These are phyloP conservation scores for Cataglyphis livida DNA, from an alignment of 2,888 invertebrate genomes.

Conservation along the genomic window DNA sequence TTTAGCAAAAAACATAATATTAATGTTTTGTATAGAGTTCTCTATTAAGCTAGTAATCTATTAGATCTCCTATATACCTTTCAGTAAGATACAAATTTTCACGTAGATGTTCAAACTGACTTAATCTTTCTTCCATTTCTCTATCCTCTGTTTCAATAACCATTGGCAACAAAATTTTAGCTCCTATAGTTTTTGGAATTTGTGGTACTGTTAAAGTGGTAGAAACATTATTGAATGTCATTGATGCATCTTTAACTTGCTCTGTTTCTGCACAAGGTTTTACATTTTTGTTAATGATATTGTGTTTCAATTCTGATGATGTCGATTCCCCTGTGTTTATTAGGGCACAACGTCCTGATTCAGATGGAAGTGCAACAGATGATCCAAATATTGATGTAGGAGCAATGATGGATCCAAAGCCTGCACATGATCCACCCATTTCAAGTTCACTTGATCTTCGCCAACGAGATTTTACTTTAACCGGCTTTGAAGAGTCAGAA, in stretches of 20 bases:
- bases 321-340: slow-evolving; percentile 56
- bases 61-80: slow-evolving; percentile 86
- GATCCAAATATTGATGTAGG: slow-evolving; percentile 83
- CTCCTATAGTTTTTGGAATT: slow-evolving; percentile 77
- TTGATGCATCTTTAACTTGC: slow-evolving; percentile 52
- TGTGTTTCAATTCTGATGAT: slow-evolving; percentile 56
- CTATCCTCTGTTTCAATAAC: slow-evolving; percentile 86
- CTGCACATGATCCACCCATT: slow-evolving; percentile 85
- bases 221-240: slow-evolving; percentile 35
- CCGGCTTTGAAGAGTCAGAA: slow-evolving; percentile 88
- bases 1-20: slow-evolving; percentile 10
- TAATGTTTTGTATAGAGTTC: neutral
- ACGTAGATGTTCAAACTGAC: slow-evolving; percentile 92
- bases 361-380: slow-evolving; percentile 81
- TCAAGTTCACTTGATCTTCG: slow-evolving; percentile 91
- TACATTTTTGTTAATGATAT: slow-evolving; percentile 37
- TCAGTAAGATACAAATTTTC: slow-evolving; percentile 96
- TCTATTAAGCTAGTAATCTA: no score
- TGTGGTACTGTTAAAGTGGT: slow-evolving; percentile 47
- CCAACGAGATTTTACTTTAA: slow-evolving; percentile 93
- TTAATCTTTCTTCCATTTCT: slow-evolving; percentile 88
- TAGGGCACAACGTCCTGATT: slow-evolving; percentile 49
- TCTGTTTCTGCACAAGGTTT: slow-evolving; percentile 62
- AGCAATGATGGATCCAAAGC: slow-evolving; percentile 84
- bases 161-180: slow-evolving; percentile 82